Conservation (phyloP, 2,797 vertebrate species). For the Thamnophis elegans region DNA sequence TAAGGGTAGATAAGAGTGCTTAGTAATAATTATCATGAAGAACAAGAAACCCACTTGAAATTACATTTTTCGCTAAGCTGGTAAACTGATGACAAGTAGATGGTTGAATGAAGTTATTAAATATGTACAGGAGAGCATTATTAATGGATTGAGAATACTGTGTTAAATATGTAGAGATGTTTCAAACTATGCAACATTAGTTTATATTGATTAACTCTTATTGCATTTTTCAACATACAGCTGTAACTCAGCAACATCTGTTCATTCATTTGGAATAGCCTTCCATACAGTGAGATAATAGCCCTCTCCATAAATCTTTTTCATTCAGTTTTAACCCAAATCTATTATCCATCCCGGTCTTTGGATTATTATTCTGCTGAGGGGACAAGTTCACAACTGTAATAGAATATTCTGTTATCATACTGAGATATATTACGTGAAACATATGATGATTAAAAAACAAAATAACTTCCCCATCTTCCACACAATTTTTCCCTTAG, state of each 20-base stretch:
- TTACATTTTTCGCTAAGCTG: background rate
- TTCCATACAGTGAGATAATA: background rate
- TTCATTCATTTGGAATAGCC: background rate
- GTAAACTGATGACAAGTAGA: constrained; percentile 21
- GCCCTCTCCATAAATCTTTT: background rate
- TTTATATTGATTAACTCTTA: background rate
- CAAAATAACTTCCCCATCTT: background rate
- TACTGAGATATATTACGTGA: background rate
- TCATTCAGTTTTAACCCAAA: background rate
- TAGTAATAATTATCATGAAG: constrained; percentile 22
- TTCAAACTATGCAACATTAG: constrained; percentile 3
- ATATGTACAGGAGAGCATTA: background rate
- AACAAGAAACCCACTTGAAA: constrained; percentile 39
- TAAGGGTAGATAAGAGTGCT: background rate
- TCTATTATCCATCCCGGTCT: background rate
- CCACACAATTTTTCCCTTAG: background rate
- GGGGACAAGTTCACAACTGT: background rate
- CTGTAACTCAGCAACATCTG: constrained; percentile 3
- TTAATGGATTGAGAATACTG: constrained; percentile 11
- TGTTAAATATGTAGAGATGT: constrained; percentile 11
- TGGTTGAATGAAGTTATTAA: constrained; percentile 19
- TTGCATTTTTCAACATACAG: constrained; percentile 10
- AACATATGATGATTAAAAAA: background rate
- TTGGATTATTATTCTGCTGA: background rate
- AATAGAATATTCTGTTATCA: background rate